Evolutionary conservation across 1,140 invertebrate species (phyloP).

Genomic region (Campodea augens): DNA sequence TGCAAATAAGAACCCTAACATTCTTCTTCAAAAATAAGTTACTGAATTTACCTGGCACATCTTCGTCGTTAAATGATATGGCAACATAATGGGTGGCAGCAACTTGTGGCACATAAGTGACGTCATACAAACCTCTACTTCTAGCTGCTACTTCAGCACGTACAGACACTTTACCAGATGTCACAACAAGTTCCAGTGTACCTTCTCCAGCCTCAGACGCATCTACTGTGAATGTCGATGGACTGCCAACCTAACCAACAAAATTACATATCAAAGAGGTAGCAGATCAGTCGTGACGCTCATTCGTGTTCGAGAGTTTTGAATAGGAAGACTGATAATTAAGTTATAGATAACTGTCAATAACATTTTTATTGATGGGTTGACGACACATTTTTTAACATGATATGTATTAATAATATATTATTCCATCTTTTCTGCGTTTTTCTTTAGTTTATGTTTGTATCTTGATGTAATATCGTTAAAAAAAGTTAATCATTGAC

Average conservation of each 20-base stretch:
- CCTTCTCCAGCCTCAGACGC: constrained; percentile 89
- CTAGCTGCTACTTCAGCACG: constrained; percentile 54
- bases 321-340: too few relatives aligned
- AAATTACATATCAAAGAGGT: neutral
- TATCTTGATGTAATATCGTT: too few relatives aligned
- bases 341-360: too few relatives aligned
- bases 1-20: too few relatives aligned
- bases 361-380: too few relatives aligned
- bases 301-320: too few relatives aligned
- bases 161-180: constrained; percentile 53
- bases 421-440: too few relatives aligned
- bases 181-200: constrained; percentile 83
- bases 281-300: neutral
- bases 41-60: constrained; percentile 63
- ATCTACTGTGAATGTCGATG: constrained; percentile 81
- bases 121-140: constrained; percentile 81
- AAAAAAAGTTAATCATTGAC: too few relatives aligned
- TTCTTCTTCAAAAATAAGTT: too few relatives aligned
- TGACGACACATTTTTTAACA: too few relatives aligned
- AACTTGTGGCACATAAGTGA: constrained; percentile 86
- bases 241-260: constrained; percentile 43
- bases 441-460: too few relatives aligned
- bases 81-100: constrained; percentile 80
- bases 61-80: constrained; percentile 90
- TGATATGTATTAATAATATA: too few relatives aligned